phyloP scores from a whole-genome alignment of 1,140 invertebrate genomes.

The Dendroctonus valens region DNA sequence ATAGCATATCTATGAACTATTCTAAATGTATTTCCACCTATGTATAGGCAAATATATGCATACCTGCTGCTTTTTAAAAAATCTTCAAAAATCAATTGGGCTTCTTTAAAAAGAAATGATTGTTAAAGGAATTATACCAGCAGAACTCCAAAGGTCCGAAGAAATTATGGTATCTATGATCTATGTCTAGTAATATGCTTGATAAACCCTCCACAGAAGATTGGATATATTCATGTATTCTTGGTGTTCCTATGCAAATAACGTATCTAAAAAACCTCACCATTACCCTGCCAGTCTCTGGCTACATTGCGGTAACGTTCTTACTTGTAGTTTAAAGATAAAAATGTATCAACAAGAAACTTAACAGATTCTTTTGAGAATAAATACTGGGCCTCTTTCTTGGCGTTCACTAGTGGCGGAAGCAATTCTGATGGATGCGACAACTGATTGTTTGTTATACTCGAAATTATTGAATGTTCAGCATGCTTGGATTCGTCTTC shows the following conservation, averaged over 20 bases:
- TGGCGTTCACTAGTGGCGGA: slow-evolving; percentile 61
- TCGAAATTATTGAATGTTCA: slow-evolving; percentile 52
- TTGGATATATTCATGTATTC: slow-evolving; percentile 68
- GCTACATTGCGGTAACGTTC: background rate
- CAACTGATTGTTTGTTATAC: slow-evolving; percentile 55
- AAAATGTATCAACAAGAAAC: slow-evolving; percentile 58
- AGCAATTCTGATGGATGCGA: slow-evolving; percentile 60
- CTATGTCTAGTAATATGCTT: slow-evolving; percentile 75
- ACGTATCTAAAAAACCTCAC: slow-evolving; percentile 56
- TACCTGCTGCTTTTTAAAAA: slow-evolving; percentile 37
- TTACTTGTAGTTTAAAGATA: slow-evolving; percentile 54
- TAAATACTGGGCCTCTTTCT: slow-evolving; percentile 75
- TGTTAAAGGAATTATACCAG: slow-evolving; percentile 88
- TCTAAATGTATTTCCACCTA: slow-evolving; percentile 12
- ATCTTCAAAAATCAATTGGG: slow-evolving; percentile 39
- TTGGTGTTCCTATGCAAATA: slow-evolving; percentile 76
- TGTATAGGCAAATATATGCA: slow-evolving; percentile 8
- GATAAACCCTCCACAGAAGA: slow-evolving; percentile 54
- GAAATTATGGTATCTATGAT: slow-evolving; percentile 71
- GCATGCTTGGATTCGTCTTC: slow-evolving; percentile 53
- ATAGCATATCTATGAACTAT: slow-evolving; percentile 35
- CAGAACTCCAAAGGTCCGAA: slow-evolving; percentile 66
- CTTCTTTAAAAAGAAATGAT: slow-evolving; percentile 74
- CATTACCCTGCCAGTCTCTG: slow-evolving; percentile 11
- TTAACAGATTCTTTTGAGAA: slow-evolving; percentile 61